These are phyloP conservation scores for Seira sanloemensis DNA, from an alignment of 2,888 invertebrate genomes.

Conservation along the genomic window DNA sequence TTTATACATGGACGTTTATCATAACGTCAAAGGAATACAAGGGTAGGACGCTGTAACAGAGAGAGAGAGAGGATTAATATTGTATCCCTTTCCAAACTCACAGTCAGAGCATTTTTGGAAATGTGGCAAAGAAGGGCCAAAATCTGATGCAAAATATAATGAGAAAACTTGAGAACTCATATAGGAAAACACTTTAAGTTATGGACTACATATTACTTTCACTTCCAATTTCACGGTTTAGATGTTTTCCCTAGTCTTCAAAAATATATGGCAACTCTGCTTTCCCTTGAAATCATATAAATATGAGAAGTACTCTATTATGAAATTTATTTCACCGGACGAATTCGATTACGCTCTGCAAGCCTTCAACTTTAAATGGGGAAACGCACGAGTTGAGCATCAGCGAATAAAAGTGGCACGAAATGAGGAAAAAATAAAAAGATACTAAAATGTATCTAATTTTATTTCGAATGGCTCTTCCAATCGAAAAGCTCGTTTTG, in stretches of 20 bases:
- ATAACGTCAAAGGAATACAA: too few species aligned
- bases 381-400: conserved; percentile 1
- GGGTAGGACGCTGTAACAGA: neutral
- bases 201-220: conserved; percentile 25
- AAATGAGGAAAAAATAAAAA: conserved; percentile 57
- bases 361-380: conserved; percentile 35
- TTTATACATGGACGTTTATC: too few species aligned
- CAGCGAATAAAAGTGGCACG: conserved; percentile 30
- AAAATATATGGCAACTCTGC: conserved; percentile 3
- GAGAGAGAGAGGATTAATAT: conserved; percentile 44
- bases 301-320: conserved; percentile 38
- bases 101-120: conserved; percentile 19
- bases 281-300: conserved; percentile 6
- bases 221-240: conserved; percentile 56
- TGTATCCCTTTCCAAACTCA: conserved; percentile 31
- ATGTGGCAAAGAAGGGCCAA: conserved; percentile 1
- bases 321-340: conserved; percentile 51
- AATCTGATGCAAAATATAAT: conserved; percentile 43
- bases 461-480: conserved; percentile 1
- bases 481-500: too few species aligned
- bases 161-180: conserved; percentile 18
- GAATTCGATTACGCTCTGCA: conserved; percentile 21
- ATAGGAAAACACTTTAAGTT: conserved; percentile 20
- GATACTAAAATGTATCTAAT: conserved; percentile 60
- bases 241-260: conserved; percentile 38